These are phyloP conservation scores for Papilio polytes DNA, from an alignment of 1,140 invertebrate genomes.

Conservation along the genomic window DNA sequence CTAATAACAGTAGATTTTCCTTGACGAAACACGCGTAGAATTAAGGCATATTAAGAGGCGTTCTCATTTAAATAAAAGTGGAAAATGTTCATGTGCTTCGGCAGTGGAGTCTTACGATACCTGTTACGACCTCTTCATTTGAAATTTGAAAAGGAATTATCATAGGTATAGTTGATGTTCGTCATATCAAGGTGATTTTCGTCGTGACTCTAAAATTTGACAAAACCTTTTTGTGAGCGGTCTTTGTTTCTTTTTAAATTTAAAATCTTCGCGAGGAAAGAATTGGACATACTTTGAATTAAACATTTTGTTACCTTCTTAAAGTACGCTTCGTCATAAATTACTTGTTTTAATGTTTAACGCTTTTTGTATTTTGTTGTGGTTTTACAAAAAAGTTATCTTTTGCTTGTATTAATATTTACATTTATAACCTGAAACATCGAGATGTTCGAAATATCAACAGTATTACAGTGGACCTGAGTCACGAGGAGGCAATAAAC, in stretches of 20 bases:
- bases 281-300: constrained; percentile 2
- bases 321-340: neutral
- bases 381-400: neutral
- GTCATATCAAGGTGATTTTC: neutral
- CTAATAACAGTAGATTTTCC: neutral
- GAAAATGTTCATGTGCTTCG: neutral
- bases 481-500: constrained; percentile 22
- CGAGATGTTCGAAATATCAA: constrained; percentile 4
- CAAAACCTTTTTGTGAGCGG: neutral
- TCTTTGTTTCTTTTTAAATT: neutral
- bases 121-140: too few relatives aligned
- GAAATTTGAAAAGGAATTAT: neutral
- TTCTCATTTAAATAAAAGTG: neutral
- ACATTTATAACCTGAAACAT: neutral
- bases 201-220: neutral
- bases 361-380: neutral
- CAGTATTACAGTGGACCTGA: neutral
- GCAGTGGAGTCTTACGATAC: too few relatives aligned
- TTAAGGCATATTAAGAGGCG: neutral
- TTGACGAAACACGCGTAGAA: neutral
- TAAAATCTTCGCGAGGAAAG: neutral
- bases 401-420: neutral
- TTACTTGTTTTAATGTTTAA: neutral
- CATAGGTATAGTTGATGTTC: neutral
- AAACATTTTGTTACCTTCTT: constrained; percentile 9